A percentile compares a stretch with the other conserved stretches of the same genome.
These are phyloP conservation scores for Leptodactylus fallax DNA, from an alignment of 2,797 vertebrate genomes.

Conservation along the genomic window DNA sequence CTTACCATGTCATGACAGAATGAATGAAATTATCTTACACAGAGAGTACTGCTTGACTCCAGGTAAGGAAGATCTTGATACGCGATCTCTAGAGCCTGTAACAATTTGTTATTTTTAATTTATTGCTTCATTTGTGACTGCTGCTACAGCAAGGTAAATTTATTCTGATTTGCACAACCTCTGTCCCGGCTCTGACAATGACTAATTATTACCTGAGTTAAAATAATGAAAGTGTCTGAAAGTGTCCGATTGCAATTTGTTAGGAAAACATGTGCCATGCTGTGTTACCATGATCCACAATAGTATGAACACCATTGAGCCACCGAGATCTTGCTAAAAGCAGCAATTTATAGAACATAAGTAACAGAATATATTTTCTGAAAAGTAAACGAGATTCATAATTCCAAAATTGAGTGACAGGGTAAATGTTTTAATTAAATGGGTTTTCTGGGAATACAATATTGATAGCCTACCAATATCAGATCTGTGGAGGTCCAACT, in stretches of 20 bases:
- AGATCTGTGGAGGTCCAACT: no score
- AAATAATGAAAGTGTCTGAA: conserved; percentile 89
- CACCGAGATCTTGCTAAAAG: conserved; percentile 78
- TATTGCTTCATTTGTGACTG: conserved; percentile 90
- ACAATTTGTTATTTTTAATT: conserved; percentile 86
- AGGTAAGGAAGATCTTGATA: conserved; percentile 76
- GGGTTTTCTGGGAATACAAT: no score
- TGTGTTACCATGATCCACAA: conserved; percentile 79
- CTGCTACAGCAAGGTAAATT: conserved; percentile 84
- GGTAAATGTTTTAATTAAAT: no score
- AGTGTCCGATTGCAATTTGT: conserved; percentile 88
- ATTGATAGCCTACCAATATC: no score
- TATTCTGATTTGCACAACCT: conserved; percentile 87
- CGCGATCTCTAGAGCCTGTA: conserved; percentile 81
- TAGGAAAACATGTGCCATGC: conserved; percentile 85
- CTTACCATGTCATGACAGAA: background rate
- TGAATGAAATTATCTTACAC: conserved; percentile 38
- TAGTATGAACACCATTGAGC: conserved; percentile 80
- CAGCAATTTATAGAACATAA: conserved; percentile 70
- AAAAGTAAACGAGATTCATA: background rate
- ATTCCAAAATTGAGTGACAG: background rate
- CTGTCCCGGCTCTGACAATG: conserved; percentile 85
- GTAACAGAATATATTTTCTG: background rate
- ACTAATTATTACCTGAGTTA: conserved; percentile 89
- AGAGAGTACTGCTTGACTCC: conserved; percentile 69